Base-by-base conservation (phyloP, 2,113 vertebrate species). In the Raja brachyura region DNA sequence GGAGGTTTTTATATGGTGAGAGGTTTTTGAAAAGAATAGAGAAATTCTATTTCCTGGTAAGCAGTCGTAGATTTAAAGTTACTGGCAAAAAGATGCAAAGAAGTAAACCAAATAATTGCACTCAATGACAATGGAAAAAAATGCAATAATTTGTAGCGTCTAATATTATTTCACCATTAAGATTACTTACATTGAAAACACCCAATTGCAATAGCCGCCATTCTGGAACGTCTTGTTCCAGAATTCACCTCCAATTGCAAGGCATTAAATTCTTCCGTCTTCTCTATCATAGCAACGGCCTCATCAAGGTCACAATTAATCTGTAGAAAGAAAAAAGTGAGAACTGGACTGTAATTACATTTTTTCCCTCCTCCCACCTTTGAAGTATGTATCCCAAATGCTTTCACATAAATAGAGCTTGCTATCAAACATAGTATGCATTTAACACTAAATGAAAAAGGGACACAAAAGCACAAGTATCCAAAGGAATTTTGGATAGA, bases 171-270 rank as follows among this genome's bases (percentile, higher is more conserved):
- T 31, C 33, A 0, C 20, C 13, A 75, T 54, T 54, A 9, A 31
- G 28, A 81, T n/a, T 31, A 96, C 98, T 97, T 96, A 99, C 98
- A 98, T 88, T 97, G 95, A 16, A 78, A 94, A 94, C 98, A 99
- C 93, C 98, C 93, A 10, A 96, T 61, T 0, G 95, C 95, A 1
- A 99, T 94, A 74, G 95, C 93, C 0, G 93, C 54, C 68, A 93
- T 94, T 93, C 96, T 93, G 1, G 14, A 94, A 9, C 93, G 6
- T 1, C 3, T 0, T 0, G 93, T 93, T 1, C 96, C 96, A 0
- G 97, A 93, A 0, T 95, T 93, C 93, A 94, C 22, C 83, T 98
- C 83, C 0, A 93, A 94, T 6, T 90, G 68, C 22, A 95, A 93
- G 20, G 98, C 85, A 2, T 3, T 54, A 18, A 93, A 66, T 70